phyloP scores from a whole-genome alignment of 2,888 invertebrate species.

The Netelia fuscicornis region DNA sequence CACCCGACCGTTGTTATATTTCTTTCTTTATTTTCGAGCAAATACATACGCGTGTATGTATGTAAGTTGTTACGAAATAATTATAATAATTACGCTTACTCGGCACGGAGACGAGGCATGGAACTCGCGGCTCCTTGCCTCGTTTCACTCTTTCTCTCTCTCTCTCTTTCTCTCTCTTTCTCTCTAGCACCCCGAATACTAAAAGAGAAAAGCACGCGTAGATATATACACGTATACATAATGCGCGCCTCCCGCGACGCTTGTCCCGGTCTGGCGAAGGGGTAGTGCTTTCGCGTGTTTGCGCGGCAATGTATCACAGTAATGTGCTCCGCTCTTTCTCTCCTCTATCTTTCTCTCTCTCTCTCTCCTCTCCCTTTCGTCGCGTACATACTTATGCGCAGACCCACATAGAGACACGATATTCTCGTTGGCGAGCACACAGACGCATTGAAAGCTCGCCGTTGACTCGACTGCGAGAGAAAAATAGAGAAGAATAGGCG shows the following conservation, averaged over 20 bases:
- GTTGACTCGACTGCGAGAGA: neutral
- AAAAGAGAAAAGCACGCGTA: slow-evolving; percentile 37
- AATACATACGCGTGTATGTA: neutral
- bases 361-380: slow-evolving; percentile 3
- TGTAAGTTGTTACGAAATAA: slow-evolving; percentile 52
- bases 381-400: slow-evolving; percentile 15
- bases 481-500: slow-evolving; percentile 31
- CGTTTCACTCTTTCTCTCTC: slow-evolving; percentile 7
- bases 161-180: neutral
- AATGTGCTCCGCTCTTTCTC: slow-evolving; percentile 40
- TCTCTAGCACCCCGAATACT: neutral
- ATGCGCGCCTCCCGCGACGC: slow-evolving; percentile 25
- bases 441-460: neutral
- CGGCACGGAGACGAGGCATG: slow-evolving; percentile 31
- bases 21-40: slow-evolving; percentile 3
- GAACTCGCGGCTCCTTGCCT: slow-evolving; percentile 35
- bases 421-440: neutral
- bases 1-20: slow-evolving; percentile 3
- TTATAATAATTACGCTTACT: slow-evolving; percentile 62
- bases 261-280: slow-evolving; percentile 48
- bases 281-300: slow-evolving; percentile 69
- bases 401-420: neutral
- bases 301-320: slow-evolving; percentile 66
- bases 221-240: neutral
- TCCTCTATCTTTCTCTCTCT: neutral